These are phyloP conservation scores for Neostethus bicornis DNA, from an alignment of 2,797 vertebrate genomes.

Conservation along the genomic window DNA sequence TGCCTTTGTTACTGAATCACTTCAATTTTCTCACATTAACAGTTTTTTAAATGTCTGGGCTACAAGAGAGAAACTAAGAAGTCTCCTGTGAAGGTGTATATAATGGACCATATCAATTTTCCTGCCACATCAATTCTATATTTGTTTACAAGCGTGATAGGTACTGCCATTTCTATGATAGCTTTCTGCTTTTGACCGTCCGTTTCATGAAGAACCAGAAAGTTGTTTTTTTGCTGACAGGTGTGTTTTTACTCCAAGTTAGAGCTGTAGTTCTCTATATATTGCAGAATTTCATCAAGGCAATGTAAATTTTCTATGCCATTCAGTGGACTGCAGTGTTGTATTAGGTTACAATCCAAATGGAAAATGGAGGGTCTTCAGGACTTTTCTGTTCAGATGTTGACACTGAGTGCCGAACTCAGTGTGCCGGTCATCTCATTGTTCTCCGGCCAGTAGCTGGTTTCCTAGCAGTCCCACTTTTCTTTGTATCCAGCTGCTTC, in stretches of 20 bases:
- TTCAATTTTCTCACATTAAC: conserved; percentile 21
- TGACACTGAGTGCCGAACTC: conserved; percentile 15
- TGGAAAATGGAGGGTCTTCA: conserved; percentile 26
- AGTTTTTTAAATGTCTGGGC: conserved; percentile 41
- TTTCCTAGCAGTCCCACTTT: conserved; percentile 66
- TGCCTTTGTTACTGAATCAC: conserved; percentile 23
- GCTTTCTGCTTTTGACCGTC: conserved; percentile 31
- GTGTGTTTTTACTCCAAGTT: conserved; percentile 16
- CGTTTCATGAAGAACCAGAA: conserved; percentile 22
- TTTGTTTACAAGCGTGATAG: conserved; percentile 73
- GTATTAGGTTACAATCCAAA: conserved; percentile 39
- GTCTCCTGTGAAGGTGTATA: conserved; percentile 66
- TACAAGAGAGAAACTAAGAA: conserved; percentile 39
- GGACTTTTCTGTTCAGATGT: conserved; percentile 18
- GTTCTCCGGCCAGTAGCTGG: conserved; percentile 66
- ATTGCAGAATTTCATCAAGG: conserved; percentile 28
- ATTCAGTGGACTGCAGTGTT: conserved; percentile 42
- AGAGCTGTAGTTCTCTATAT: conserved; percentile 12
- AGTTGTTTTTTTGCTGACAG: conserved; percentile 29
- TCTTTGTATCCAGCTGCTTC: conserved; percentile 82
- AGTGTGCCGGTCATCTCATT: conserved; percentile 55
- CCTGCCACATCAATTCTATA: conserved; percentile 35
- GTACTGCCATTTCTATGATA: conserved; percentile 66
- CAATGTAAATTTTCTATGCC: conserved; percentile 47
- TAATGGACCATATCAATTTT: conserved; percentile 44